Evolutionary conservation across 2,113 vertebrate genomes (phyloP), one percentile per base, ranked within the genome.

Genomic region (Mugil cephalus): DNA sequence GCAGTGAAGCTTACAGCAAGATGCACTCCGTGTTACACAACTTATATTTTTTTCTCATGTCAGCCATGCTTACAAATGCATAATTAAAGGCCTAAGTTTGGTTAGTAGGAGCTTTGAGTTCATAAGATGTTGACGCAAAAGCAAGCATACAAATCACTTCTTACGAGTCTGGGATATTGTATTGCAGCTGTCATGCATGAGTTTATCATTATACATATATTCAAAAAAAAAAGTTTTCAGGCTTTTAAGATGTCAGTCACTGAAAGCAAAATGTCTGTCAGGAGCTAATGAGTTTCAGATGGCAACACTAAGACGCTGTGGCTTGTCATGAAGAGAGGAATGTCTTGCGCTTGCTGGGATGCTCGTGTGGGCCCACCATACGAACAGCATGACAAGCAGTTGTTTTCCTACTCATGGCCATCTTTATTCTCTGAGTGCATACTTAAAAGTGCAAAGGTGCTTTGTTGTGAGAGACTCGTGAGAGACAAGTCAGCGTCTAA

Each of bases 381-480:
- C 24, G 3, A 30, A 30, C 24, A 48, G 40, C 11, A 53, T n/a
- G 47, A 77, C 47, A 54, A 69, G 79, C 69, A 58, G 43, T 78
- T 73, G 62, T 75, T 78, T 81, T 87, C 83, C 80, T 43, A 36
- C 68, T 77, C 21, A 4, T 60, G 64, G 69, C 67, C 74, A 56
- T 77, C 87, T 77, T 83, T 84, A 85, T 71, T 48, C 69, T 85
- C 64, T 34, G 39, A 65, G 61, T 40, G 40, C 51, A 68, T 80
- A 40, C 66, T 61, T 71, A 68, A 13, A 35, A 64, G 30, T 52
- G 15, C 51, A 42, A 79, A 45, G 54, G 19, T 17, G 4, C 65
- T 35, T 40, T 79, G 75, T 79, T 82, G 30, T 84, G 84, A 80
- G 86, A 80, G 53, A 76, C 24, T 56, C 60, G 77, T n/a, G n/a